Evolutionary conservation across 2,888 invertebrate genomes (phyloP), one percentile per base, ranked within the genome.

Genomic region (Plemyria rubiginata): DNA sequence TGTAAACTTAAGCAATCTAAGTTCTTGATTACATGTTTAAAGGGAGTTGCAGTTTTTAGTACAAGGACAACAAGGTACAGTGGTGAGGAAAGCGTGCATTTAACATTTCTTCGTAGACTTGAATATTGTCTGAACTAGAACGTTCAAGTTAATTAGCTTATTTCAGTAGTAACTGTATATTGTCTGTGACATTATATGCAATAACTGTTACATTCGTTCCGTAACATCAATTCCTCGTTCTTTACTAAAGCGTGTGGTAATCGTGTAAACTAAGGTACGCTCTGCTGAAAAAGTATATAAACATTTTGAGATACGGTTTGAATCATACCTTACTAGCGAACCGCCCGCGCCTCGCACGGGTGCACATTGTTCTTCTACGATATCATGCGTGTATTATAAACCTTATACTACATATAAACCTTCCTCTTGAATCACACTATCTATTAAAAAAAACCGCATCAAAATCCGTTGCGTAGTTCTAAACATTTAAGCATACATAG

Each of bases 191-290:
- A 73, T 76, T 73, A 74, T 78, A 74, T 80, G 82, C 79, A 75
- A 76, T 81, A 86, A 86, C 75, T 87, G 85, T 87, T 86, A 88
- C 88, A 85, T 76, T 82, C 86, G 91, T 91, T 90, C 90, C 90
- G 82, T 86, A 79, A 85, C 89, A 87, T 84, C 82, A 78, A 84
- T 80, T 85, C 74, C 75, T 78, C 76, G 77, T 80, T 81, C 77
- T 78, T 79, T 65, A 64, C 68, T 69, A 65, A 64, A 62, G 60
- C 68, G 66, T 81, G 82, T 79, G 72, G 80, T 79, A 85, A 84
- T 72, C 65, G 62, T 66, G 63, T 49, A 58, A 54, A 58, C 38
- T 50, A 38, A 53, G 58, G 65, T 65, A 55, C 59, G 9, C 16
- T 16, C 11, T 11, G 45, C 16, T 16, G 0, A 16, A 45, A 11